phyloP scores from a whole-genome alignment of 2,888 invertebrate species.

The Dendrolimus houi region DNA sequence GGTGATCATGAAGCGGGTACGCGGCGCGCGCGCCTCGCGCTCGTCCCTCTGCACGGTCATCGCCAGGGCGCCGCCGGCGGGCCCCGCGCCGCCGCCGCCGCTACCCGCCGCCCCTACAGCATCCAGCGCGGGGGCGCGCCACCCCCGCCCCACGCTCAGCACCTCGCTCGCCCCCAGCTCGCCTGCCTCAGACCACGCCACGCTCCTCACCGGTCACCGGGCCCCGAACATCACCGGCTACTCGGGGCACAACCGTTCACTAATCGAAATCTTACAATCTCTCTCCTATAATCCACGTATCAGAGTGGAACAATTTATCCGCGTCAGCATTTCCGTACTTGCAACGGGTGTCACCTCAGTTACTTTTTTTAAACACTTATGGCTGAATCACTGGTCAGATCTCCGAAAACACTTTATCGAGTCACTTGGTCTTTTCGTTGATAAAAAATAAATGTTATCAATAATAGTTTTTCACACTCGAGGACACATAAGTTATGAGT shows the following conservation, averaged over 20 bases:
- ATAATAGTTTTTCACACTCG: not conserved
- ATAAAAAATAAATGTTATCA: not conserved
- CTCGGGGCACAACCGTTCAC: not conserved
- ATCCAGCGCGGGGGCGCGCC: conserved; percentile 51
- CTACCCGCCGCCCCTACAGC: conserved; percentile 48
- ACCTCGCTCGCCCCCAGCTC: conserved; percentile 53
- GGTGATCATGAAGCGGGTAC: conserved; percentile 93
- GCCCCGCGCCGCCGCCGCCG: conserved; percentile 46
- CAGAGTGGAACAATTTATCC: not conserved
- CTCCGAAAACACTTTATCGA: not conserved
- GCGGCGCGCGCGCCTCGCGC: conserved; percentile 83
- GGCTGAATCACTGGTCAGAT: not conserved
- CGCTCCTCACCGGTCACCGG: conserved; percentile 10
- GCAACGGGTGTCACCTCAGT: not conserved
- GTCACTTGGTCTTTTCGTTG: not conserved
- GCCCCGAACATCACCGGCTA: conserved; percentile 9
- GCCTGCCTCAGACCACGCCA: conserved; percentile 19
- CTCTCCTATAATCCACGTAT: not conserved
- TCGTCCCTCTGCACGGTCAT: conserved; percentile 80
- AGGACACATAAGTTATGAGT: not conserved
- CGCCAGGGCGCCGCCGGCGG: conserved; percentile 72
- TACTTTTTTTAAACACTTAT: not conserved
- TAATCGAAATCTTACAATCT: not conserved
- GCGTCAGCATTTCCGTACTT: not conserved
- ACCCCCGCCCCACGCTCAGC: conserved; percentile 42